Evolutionary conservation across 2,888 invertebrate species (phyloP), one percentile per base, ranked within the genome.

Genomic region (Eubasilissa splendida): DNA sequence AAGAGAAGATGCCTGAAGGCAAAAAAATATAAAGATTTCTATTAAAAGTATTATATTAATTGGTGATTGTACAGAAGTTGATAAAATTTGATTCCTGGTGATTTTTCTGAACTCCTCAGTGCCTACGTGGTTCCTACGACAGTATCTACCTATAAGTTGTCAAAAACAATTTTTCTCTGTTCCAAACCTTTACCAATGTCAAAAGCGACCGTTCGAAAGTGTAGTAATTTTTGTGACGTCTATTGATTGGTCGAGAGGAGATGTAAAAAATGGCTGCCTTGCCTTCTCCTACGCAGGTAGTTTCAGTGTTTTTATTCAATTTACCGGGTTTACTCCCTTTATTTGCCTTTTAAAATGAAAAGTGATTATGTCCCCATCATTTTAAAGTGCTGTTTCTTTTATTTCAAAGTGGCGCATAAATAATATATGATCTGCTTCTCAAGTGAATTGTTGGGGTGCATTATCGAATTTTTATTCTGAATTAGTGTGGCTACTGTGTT

Each of bases 221-320:
- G 59, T 76, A 66, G 59, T 79, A 82, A 79, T 82, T 79, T 81
- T 76, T 79, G 87, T 90, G 88, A 85, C 87, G 86, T 87, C 89
- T 90, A 91, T 91, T 90, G 90, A 91, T 91, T 91, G 90, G 90
- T 90, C 90, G 87, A 88, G 88, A 88, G 81, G 88, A 90, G 89
- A 90, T 90, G 90, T 91, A 88, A 91, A 93, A 95, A 94, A 95
- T 95, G 95, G 95, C 95, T 92, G 93, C 94, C 90, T 92, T 95
- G 94, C 95, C 94, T 91, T 95, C 94, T 92, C 95, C 95, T 91
- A 94, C 94, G 90, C 94, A 95, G 94, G 95, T 95, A 94, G 90
- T 90, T 85, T 84, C 83, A 76, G 79, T 77, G 82, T 82, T 77
- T 82, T 82, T 76, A 79, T 70, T 73, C 52, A 66, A 73, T 66